phyloP scores from a whole-genome alignment of 1,140 invertebrate genomes.

The Nasonia giraulti region DNA sequence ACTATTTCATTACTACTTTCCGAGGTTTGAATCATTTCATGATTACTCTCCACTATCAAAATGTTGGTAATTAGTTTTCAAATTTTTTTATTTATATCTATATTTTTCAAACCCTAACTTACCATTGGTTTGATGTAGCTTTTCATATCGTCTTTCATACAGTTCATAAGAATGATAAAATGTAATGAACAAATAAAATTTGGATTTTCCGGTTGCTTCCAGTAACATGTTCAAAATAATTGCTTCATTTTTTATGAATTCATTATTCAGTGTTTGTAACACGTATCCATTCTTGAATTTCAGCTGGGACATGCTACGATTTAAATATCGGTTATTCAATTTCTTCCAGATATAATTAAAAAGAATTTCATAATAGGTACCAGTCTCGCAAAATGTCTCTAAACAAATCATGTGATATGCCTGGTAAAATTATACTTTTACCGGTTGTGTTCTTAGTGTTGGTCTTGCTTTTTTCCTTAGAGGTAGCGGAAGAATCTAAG shows the following conservation, averaged over 20 bases:
- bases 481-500: not conserved
- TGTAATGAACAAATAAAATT: slow-evolving; percentile 59
- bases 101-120: not conserved
- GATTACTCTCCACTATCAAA: too few species aligned
- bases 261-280: slow-evolving; percentile 61
- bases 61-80: not conserved
- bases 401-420: slow-evolving; percentile 50
- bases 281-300: slow-evolving; percentile 61
- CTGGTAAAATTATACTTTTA: slow-evolving; percentile 51
- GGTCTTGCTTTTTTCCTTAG: slow-evolving; percentile 18
- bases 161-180: slow-evolving; percentile 59
- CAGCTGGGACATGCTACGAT: slow-evolving; percentile 54
- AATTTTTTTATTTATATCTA: not conserved
- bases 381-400: slow-evolving; percentile 55
- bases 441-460: slow-evolving; percentile 10
- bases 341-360: not conserved
- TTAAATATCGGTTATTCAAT: not conserved
- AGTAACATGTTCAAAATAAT: slow-evolving; percentile 52
- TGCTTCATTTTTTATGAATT: slow-evolving; percentile 54
- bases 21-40: too few species aligned
- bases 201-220: slow-evolving; percentile 53
- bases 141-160: slow-evolving; percentile 35
- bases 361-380: slow-evolving; percentile 40
- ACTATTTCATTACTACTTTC: too few species aligned
- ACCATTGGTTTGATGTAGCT: not conserved